Conservation (phyloP, 2,797 vertebrate species). For the Phalanger gymnotis region DNA sequence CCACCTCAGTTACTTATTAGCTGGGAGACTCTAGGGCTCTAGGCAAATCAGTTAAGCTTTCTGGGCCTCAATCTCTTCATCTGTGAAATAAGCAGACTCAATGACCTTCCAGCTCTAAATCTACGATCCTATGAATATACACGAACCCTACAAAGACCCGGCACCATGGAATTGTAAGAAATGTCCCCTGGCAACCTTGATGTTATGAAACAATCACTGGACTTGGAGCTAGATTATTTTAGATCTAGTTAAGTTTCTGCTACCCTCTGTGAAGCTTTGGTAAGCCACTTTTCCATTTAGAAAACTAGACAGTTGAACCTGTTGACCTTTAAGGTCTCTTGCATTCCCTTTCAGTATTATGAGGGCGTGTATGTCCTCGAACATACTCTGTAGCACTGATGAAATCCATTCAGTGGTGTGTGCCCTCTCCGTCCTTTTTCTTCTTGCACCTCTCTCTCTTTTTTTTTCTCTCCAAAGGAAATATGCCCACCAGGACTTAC, state of each 20-base stretch:
- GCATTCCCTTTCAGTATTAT: not conserved
- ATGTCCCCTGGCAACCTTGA: no score
- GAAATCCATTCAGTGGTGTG: not conserved
- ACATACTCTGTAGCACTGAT: not conserved
- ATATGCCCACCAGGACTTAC: not conserved
- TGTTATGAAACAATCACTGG: no score
- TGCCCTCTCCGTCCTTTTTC: not conserved
- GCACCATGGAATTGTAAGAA: no score
- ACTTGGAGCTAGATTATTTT: no score
- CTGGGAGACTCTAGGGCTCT: not conserved
- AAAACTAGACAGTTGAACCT: no score
- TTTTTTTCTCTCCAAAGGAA: not conserved
- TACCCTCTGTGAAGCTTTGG: no score
- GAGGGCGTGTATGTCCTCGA: not conserved
- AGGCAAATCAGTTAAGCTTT: not conserved
- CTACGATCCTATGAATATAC: no score
- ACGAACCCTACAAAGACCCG: no score
- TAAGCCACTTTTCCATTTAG: no score
- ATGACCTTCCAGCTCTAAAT: not conserved
- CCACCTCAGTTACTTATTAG: not conserved
- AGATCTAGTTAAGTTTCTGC: no score
- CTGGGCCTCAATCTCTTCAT: not conserved
- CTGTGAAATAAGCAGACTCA: not conserved
- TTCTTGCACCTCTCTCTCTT: not conserved
- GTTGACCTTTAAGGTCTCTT: not conserved